Evolutionary conservation across 2,888 invertebrate species (phyloP), one percentile per base, ranked within the genome.

Genomic region (Eueremaeus valkanovi): DNA sequence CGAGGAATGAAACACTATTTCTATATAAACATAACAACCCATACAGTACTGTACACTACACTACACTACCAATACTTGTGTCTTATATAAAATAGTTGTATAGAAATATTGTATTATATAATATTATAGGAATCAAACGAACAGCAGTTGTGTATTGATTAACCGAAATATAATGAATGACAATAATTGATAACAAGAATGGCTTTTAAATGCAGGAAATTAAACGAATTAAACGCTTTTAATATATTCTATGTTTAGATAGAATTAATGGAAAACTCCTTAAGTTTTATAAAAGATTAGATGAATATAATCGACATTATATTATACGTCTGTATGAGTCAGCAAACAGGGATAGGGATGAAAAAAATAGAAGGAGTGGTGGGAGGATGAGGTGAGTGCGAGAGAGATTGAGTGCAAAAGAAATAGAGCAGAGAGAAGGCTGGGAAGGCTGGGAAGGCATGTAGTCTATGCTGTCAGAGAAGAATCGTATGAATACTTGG

Each of bases 181-280:
- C 36, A 36, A 36, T 36, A 11, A 36, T 11, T 36, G 1, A 18
- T 27, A 1, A 68, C 68, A 18, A 40, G 31, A 68, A 31, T 68
- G 36, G 31, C 36, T 40, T 68, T 68, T 40, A 68, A 68, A 40
- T 36, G 40, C 68, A 68, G 68, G 68, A 68, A 68, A 68, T 68
- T 68, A 68, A 40, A 68, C n/a, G 40, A 36, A 13, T 24, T 36
- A 24, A 40, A 68, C 31, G 68, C 6, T 11, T 36, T 5, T 36
- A 8, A 36, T 36, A 36, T 36, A n/a, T n/a, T n/a, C n/a, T n/a
- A n/a, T n/a, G n/a, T n/a, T n/a, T n/a, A n/a, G n/a, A n/a, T n/a
- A n/a, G n/a, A n/a, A n/a, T n/a, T n/a, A n/a, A n/a, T n/a, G n/a
- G n/a, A n/a, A n/a, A n/a, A n/a, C n/a, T n/a, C n/a, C n/a, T n/a